Conservation (phyloP, 2,113 vertebrate genomes). For the Lasiurus cinereus region DNA sequence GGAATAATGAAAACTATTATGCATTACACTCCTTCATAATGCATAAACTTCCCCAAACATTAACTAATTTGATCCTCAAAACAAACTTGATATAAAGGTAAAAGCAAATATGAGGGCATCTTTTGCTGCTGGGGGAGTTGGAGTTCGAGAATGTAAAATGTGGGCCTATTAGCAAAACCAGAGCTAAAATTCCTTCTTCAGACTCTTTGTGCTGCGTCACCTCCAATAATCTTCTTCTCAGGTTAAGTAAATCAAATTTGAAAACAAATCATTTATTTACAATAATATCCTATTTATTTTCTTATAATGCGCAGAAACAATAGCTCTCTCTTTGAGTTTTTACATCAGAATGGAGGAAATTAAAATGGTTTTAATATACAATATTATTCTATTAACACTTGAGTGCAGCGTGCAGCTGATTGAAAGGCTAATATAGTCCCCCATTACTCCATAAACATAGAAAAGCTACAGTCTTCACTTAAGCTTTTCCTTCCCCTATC, state of each 20-base stretch:
- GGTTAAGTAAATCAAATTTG: not conserved
- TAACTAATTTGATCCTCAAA: not conserved
- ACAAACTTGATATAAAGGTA: not conserved
- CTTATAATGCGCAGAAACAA: not conserved
- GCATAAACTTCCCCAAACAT: not conserved
- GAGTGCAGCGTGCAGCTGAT: not conserved
- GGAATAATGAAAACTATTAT: not conserved
- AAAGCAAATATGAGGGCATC: not conserved
- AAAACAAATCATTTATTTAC: not conserved
- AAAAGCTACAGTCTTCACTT: conserved; percentile 1
- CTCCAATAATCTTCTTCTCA: not conserved
- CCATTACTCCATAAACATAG: not conserved
- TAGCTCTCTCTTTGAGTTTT: not conserved
- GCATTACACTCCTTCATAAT: not conserved
- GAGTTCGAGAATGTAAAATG: not conserved
- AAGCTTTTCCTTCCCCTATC: not conserved
- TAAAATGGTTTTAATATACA: not conserved
- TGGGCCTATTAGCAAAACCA: not conserved
- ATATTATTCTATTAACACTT: not conserved
- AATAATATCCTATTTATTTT: not conserved
- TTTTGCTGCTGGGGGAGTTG: not conserved
- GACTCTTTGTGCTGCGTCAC: not conserved
- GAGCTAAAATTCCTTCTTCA: not conserved
- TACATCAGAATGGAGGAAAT: not conserved
- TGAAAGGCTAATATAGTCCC: not conserved